phyloP scores from a whole-genome alignment of 1,140 invertebrate genomes.

The Caenorhabditis latens region DNA sequence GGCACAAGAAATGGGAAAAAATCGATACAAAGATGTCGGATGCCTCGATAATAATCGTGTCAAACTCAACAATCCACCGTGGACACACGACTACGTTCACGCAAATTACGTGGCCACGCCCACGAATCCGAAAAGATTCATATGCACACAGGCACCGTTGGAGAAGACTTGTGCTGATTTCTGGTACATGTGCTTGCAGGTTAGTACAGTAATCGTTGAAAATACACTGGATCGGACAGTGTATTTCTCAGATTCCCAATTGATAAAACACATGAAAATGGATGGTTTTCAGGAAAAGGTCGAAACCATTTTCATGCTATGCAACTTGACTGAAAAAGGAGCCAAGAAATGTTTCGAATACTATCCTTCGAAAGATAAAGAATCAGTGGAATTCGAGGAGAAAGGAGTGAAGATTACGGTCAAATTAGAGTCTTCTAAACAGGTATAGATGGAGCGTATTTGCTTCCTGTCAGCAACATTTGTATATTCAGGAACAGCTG shows the following conservation, averaged over 20 bases:
- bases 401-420: conserved; percentile 41
- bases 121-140: conserved; percentile 4
- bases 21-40: conserved; percentile 39
- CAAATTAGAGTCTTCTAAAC: background rate
- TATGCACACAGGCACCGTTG: conserved; percentile 36
- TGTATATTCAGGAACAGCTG: background rate
- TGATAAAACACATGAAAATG: background rate
- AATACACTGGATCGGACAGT: background rate
- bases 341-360: conserved; percentile 55
- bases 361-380: conserved; percentile 28
- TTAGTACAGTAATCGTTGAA: background rate
- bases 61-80: background rate
- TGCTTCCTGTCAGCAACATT: background rate
- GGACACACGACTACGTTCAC: conserved; percentile 55
- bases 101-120: conserved; percentile 30
- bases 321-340: background rate
- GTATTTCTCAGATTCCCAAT: background rate
- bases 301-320: conserved; percentile 59
- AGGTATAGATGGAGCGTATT: background rate
- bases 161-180: conserved; percentile 47
- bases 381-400: conserved; percentile 23
- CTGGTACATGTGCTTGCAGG: conserved; percentile 50
- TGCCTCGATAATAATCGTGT: conserved; percentile 33
- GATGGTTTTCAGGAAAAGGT: background rate
- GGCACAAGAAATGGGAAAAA: background rate